These are phyloP conservation scores for Drosophila prosaltans DNA, from an alignment of 1,140 invertebrate genomes.

Conservation along the genomic window DNA sequence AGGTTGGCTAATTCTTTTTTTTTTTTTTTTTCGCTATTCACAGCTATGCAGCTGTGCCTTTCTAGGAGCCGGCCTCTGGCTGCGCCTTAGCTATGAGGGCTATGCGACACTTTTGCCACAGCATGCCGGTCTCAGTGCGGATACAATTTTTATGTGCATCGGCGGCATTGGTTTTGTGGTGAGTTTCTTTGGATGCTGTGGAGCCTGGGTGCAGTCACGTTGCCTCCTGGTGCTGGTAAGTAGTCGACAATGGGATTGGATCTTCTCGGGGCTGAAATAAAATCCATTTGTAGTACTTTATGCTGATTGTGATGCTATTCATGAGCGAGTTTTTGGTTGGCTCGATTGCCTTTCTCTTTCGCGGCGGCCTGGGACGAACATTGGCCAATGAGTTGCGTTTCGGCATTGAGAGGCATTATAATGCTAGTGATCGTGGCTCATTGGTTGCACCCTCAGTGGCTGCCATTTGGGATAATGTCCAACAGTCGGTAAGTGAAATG, in stretches of 20 bases:
- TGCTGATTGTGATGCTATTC: slow-evolving; percentile 91
- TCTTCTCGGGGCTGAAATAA: no score
- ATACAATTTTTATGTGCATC: slow-evolving; percentile 87
- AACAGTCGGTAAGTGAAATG: slow-evolving; percentile 85
- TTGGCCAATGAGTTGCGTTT: slow-evolving; percentile 87
- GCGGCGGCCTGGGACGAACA: slow-evolving; percentile 87
- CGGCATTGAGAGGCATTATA: slow-evolving; percentile 89
- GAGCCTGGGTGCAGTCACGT: slow-evolving; percentile 91
- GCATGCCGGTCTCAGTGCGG: slow-evolving; percentile 88
- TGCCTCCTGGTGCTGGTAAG: slow-evolving; percentile 90
- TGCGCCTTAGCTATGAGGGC: slow-evolving; percentile 88
- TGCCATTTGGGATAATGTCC: slow-evolving; percentile 89
- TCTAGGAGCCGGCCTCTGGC: slow-evolving; percentile 89
- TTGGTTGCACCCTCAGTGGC: slow-evolving; percentile 85
- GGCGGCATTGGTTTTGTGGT: slow-evolving; percentile 89
- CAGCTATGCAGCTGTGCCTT: slow-evolving; percentile 90
- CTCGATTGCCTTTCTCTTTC: slow-evolving; percentile 90
- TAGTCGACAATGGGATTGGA: no score
- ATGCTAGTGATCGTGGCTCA: slow-evolving; percentile 85
- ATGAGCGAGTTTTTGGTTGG: slow-evolving; percentile 91
- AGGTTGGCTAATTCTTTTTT: neutral
- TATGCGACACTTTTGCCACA: slow-evolving; percentile 89
- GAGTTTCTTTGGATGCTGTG: slow-evolving; percentile 92
- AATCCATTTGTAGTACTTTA: slow-evolving; percentile 89
- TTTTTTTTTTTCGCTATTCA: slow-evolving; percentile 32